A percentile compares a stretch with the other conserved stretches of the same genome.
phyloP scores from a whole-genome alignment of 2,888 invertebrate genomes.

The Gortyna flavago region DNA sequence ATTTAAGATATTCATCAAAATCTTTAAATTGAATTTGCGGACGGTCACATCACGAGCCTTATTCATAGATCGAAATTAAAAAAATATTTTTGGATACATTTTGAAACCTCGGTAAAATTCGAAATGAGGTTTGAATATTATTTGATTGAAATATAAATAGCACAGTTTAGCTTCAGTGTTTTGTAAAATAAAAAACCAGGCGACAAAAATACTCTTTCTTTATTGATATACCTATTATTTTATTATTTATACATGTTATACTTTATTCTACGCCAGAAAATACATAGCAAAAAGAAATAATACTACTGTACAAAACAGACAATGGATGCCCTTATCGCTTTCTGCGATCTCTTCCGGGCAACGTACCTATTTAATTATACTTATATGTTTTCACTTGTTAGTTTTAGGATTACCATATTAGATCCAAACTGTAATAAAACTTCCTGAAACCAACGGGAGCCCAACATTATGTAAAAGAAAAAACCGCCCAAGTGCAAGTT shows the following conservation, averaged over 20 bases:
- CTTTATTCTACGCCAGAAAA: too few relatives aligned
- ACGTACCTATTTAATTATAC: too few relatives aligned
- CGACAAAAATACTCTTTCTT: neutral
- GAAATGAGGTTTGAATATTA: conserved; percentile 14
- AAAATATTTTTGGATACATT: conserved; percentile 5
- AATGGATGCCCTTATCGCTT: neutral
- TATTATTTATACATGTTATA: too few relatives aligned
- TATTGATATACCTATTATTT: neutral
- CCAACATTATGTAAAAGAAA: neutral
- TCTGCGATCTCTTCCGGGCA: neutral
- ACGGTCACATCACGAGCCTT: conserved; percentile 13
- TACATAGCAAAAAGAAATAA: too few relatives aligned
- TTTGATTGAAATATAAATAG: conserved; percentile 13
- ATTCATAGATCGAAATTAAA: neutral
- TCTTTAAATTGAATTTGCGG: conserved; percentile 45
- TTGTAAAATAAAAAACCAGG: neutral
- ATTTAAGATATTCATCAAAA: conserved; percentile 42
- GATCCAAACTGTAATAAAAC: neutral
- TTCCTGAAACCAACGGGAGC: neutral
- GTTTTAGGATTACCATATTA: too few relatives aligned
- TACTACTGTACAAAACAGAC: too few relatives aligned
- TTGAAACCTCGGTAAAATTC: neutral
- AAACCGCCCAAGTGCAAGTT: too few relatives aligned
- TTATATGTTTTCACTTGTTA: neutral
- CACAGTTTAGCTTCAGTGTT: neutral